Conservation (phyloP, 1,140 invertebrate species). For the Papilio aristodemus region DNA sequence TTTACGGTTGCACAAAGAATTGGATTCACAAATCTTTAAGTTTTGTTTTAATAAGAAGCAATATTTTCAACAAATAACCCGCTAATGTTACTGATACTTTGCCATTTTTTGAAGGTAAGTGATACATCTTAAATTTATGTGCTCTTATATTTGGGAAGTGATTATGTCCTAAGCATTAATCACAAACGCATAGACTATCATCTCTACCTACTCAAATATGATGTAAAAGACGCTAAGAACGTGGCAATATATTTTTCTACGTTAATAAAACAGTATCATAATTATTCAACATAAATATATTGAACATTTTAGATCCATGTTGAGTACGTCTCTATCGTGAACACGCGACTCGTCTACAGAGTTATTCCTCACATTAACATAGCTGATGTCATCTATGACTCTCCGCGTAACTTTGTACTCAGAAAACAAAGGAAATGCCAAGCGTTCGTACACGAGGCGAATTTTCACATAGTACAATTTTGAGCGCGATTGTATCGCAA, state of each 20-base stretch:
- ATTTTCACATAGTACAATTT: slow-evolving; percentile 32
- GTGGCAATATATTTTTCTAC: background rate
- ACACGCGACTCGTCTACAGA: background rate
- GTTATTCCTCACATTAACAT: slow-evolving; percentile 15
- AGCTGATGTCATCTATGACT: slow-evolving; percentile 26
- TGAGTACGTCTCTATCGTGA: background rate
- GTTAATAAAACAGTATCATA: slow-evolving; percentile 3
- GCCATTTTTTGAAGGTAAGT: too few species aligned
- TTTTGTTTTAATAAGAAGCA: too few species aligned
- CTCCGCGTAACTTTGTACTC: slow-evolving; percentile 9
- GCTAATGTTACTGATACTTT: too few species aligned
- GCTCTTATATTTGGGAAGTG: too few species aligned
- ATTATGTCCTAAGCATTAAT: too few species aligned
- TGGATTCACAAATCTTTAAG: background rate
- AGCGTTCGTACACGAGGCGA: background rate
- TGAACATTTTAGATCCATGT: too few species aligned
- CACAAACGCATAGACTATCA: too few species aligned
- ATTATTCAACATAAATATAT: too few species aligned
- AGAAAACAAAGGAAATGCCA: slow-evolving; percentile 27
- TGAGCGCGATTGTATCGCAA: slow-evolving; percentile 2
- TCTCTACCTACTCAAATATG: too few species aligned
- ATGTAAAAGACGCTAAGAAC: too few species aligned
- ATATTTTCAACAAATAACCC: too few species aligned
- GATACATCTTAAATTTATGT: too few species aligned
- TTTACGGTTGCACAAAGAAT: background rate